Evolutionary conservation across 35 echinoderm and acorn worm genomes (phyloP).

Genomic region (Stichopus chloronotus): DNA sequence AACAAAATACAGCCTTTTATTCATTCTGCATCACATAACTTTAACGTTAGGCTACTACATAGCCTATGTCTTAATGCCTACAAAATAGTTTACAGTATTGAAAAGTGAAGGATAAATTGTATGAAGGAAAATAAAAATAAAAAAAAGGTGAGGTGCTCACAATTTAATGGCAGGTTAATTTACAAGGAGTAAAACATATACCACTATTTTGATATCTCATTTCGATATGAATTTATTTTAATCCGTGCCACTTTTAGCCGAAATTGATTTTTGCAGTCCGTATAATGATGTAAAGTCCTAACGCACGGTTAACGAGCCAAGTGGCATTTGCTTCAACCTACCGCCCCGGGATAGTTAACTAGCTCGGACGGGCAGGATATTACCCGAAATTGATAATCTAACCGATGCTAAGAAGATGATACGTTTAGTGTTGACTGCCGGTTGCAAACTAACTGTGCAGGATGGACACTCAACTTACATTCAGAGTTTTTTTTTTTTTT

Average conservation of each 20-base stretch:
- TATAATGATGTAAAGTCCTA: background rate
- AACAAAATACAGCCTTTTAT: no score
- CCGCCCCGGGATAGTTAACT: slow-evolving; percentile 44
- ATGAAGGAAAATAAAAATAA: no score
- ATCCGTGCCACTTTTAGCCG: background rate
- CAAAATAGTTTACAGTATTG: background rate
- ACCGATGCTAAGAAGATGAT: no score
- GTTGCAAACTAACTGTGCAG: no score
- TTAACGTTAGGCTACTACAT: background rate
- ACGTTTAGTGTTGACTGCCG: no score
- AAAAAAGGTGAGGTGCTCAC: background rate
- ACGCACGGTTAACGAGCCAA: background rate
- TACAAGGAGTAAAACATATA: background rate
- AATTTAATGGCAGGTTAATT: slow-evolving; percentile 3
- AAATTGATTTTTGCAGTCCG: background rate
- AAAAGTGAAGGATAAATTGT: no score
- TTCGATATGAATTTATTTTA: slow-evolving; percentile 6
- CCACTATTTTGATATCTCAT: background rate
- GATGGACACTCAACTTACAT: no score
- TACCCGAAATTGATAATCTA: slow-evolving; percentile 41
- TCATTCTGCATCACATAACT: background rate
- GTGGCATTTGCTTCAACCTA: slow-evolving; percentile 22
- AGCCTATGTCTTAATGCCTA: background rate
- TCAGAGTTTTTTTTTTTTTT: no score
- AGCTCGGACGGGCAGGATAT: slow-evolving; percentile 27